phyloP scores from a whole-genome alignment of 2,113 vertebrate genomes.

The Platysternon megacephalum region DNA sequence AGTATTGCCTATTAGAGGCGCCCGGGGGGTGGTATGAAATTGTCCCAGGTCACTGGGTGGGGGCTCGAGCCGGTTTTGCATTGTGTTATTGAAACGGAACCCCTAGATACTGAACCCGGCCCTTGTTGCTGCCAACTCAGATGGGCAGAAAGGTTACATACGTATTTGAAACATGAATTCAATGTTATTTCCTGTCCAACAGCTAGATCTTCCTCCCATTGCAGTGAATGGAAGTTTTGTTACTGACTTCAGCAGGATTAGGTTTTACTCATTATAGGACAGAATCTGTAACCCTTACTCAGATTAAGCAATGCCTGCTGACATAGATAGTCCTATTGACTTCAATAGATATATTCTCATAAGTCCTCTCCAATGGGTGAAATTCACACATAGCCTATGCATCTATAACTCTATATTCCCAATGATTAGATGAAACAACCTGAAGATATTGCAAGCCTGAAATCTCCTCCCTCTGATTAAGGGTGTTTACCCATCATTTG shows the following conservation, averaged over 20 bases:
- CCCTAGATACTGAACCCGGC: no score
- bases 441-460: neutral
- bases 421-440: neutral
- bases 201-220: neutral
- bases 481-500: neutral
- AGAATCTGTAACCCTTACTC: neutral
- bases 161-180: neutral
- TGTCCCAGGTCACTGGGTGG: no score
- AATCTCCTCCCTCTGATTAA: neutral
- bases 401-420: neutral
- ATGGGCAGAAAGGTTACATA: no score
- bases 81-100: no score
- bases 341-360: neutral
- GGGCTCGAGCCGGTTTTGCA: no score
- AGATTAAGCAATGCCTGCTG: neutral
- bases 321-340: neutral
- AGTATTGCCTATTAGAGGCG: no score
- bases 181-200: neutral
- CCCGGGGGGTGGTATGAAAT: no score
- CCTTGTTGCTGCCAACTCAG: no score
- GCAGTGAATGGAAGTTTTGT: neutral
- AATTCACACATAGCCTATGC: neutral
- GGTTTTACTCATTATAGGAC: neutral
- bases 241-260: neutral
- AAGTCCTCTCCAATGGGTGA: neutral